Conservation (phyloP, 35 echinoderm and acorn worm species). For the Anneissia japonica region DNA sequence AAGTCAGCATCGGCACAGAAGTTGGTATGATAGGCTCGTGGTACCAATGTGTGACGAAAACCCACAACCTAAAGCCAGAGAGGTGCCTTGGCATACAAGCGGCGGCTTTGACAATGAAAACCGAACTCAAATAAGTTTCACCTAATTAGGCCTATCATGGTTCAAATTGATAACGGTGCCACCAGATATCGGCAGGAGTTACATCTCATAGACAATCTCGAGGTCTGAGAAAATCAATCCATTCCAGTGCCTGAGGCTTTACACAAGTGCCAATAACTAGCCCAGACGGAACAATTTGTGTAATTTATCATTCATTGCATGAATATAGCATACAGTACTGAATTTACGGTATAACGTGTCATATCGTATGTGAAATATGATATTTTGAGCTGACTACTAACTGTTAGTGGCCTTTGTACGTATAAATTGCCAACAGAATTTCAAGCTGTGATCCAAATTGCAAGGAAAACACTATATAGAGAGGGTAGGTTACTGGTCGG, state of each 20-base stretch:
- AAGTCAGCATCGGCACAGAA: background rate
- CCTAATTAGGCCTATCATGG: background rate
- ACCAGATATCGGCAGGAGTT: background rate
- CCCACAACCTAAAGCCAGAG: background rate
- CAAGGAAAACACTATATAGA: background rate
- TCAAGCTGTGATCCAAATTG: background rate
- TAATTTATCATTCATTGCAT: background rate
- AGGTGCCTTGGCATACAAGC: background rate
- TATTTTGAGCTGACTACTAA: background rate
- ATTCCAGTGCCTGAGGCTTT: background rate
- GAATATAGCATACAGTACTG: background rate
- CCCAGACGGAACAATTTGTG: conserved; percentile 1
- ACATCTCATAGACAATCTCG: background rate
- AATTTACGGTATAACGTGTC: background rate
- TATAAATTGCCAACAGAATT: background rate
- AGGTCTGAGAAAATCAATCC: background rate
- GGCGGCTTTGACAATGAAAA: background rate
- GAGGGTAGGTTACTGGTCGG: background rate
- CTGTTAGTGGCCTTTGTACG: background rate
- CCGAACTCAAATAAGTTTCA: background rate
- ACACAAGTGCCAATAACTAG: background rate
- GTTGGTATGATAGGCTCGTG: no score
- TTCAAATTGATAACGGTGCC: background rate
- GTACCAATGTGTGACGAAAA: background rate
- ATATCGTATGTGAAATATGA: background rate